phyloP scores from a whole-genome alignment of 2,888 invertebrate genomes.

The Eupithecia insigniata region DNA sequence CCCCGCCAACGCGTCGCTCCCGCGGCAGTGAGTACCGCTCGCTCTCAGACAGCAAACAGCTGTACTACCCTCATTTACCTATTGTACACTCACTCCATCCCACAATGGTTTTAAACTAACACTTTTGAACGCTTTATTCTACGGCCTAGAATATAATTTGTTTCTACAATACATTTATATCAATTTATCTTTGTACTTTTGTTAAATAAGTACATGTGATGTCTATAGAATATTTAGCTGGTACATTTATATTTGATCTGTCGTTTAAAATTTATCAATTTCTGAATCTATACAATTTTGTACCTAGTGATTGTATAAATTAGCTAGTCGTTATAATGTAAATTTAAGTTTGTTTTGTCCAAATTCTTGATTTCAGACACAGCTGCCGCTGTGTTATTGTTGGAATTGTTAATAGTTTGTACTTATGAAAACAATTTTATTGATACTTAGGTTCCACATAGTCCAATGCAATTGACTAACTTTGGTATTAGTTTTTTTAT shows the following conservation, averaged over 20 bases:
- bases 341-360: constrained; percentile 63
- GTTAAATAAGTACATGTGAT: constrained; percentile 35
- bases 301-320: constrained; percentile 58
- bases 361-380: constrained; percentile 59
- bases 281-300: constrained; percentile 53
- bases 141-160: constrained; percentile 38
- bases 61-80: constrained; percentile 3
- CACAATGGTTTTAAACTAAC: constrained; percentile 30
- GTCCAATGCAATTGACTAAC: constrained; percentile 46
- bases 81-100: constrained; percentile 20
- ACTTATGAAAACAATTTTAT: constrained; percentile 58
- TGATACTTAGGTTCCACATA: constrained; percentile 44
- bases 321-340: constrained; percentile 67
- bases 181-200: constrained; percentile 33
- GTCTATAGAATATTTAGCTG: constrained; percentile 27
- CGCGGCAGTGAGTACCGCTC: constrained; percentile 75
- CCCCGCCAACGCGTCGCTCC: constrained; percentile 92
- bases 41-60: constrained; percentile 12
- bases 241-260: constrained; percentile 49
- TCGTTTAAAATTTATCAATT: constrained; percentile 51
- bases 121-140: constrained; percentile 37
- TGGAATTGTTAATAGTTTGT: constrained; percentile 55
- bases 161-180: constrained; percentile 34
- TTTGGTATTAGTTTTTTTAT: constrained; percentile 40
- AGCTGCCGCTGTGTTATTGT: constrained; percentile 63